Percentiles rank a stretch among this genome's conserved stretches.
Evolutionary conservation across 1,140 invertebrate species (phyloP).

Genomic region (Drosophila nasuta): DNA sequence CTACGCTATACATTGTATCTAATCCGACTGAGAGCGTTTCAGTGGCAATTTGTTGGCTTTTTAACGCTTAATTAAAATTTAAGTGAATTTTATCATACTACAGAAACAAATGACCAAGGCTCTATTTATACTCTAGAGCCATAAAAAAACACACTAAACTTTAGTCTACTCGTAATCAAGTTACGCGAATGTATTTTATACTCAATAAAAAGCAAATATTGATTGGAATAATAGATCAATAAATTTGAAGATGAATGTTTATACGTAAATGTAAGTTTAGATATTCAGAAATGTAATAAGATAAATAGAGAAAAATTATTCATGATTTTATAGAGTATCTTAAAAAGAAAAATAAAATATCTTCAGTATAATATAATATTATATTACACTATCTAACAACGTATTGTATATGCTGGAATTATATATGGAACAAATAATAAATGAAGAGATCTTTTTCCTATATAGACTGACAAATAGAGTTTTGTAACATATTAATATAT

Average conservation of each 20-base stretch:
- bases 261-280: neutral
- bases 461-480: neutral
- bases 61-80: conserved; percentile 67
- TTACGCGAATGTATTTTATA: neutral
- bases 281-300: too few relatives aligned
- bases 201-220: neutral
- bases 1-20: neutral
- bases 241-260: neutral
- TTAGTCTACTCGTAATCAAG: neutral
- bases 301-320: too few relatives aligned
- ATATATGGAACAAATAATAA: neutral
- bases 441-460: neutral
- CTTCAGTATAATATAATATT: too few relatives aligned
- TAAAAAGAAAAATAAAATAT: too few relatives aligned
- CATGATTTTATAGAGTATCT: too few relatives aligned
- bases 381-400: too few relatives aligned
- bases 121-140: conserved; percentile 3
- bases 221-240: neutral
- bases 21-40: conserved; percentile 25
- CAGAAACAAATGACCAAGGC: conserved; percentile 40
- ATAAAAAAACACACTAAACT: conserved; percentile 2
- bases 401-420: too few relatives aligned
- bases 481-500: too few relatives aligned
- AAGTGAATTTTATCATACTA: conserved; percentile 47
- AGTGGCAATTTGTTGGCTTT: conserved; percentile 55